phyloP scores from a whole-genome alignment of 2,113 vertebrate genomes.

The Gorilla gorilla region DNA sequence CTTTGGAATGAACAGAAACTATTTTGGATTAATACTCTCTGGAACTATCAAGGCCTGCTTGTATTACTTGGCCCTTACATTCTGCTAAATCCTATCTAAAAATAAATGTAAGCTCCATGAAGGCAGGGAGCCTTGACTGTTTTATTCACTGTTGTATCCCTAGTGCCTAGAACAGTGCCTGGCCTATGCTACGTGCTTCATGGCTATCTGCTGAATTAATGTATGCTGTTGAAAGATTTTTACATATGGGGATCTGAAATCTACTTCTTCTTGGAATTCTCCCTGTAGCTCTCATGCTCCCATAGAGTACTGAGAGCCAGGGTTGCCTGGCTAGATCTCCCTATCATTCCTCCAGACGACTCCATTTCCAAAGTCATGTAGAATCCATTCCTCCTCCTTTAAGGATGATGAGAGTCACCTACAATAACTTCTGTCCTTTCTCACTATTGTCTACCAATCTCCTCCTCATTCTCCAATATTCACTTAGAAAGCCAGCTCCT shows the following conservation, averaged over 20 bases:
- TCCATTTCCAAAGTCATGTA: neutral
- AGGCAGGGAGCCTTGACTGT: no score
- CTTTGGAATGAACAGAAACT: neutral
- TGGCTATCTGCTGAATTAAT: neutral
- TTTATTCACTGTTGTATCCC: neutral
- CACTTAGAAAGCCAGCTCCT: neutral
- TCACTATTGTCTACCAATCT: neutral
- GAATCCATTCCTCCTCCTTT: neutral
- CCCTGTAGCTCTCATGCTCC: neutral
- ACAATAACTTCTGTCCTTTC: neutral
- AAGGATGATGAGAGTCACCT: neutral
- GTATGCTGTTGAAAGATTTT: neutral
- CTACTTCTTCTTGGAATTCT: neutral
- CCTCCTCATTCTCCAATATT: neutral
- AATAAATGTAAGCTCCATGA: neutral
- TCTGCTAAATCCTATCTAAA: neutral
- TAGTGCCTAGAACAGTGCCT: neutral
- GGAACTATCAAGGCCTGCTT: neutral
- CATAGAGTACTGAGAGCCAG: neutral
- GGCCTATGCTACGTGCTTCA: neutral
- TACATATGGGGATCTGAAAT: neutral
- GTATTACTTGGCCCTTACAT: neutral
- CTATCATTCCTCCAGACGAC: neutral
- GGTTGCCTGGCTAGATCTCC: neutral
- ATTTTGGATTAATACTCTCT: neutral